These are phyloP conservation scores for Tribolium castaneum DNA, from an alignment of 1,140 invertebrate genomes.

Conservation along the genomic window DNA sequence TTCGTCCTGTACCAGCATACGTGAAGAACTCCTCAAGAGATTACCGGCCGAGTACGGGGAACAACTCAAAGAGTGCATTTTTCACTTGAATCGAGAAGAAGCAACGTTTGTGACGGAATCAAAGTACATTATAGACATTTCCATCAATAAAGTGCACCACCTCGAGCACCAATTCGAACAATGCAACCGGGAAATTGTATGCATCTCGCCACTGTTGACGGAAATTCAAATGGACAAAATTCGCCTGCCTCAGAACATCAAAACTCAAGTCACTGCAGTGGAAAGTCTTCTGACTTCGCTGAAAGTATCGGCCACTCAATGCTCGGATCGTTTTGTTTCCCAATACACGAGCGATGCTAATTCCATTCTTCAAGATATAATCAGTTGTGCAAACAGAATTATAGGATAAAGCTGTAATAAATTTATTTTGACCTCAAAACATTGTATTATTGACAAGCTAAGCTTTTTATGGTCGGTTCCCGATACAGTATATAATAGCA, in stretches of 20 bases:
- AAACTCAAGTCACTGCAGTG: background rate
- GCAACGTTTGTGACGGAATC: background rate
- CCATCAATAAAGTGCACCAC: background rate
- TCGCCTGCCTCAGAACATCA: constrained; percentile 1
- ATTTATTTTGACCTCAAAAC: too few relatives aligned
- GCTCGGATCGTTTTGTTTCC: background rate
- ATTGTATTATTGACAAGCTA: too few relatives aligned
- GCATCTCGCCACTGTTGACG: background rate
- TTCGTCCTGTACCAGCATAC: background rate
- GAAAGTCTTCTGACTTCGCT: background rate
- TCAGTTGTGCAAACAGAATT: constrained; percentile 3
- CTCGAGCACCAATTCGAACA: background rate
- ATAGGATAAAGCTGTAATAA: background rate
- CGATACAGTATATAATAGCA: too few relatives aligned
- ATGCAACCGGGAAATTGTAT: background rate
- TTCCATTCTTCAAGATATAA: constrained; percentile 2
- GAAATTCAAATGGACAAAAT: constrained; percentile 8
- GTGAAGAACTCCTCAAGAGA: background rate
- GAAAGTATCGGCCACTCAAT: background rate
- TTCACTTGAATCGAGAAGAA: background rate
- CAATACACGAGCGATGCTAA: background rate
- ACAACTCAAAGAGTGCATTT: background rate
- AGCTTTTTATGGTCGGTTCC: too few relatives aligned
- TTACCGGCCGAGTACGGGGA: background rate
- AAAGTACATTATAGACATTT: background rate